Evolutionary conservation across 2,888 invertebrate genomes (phyloP).

Genomic region (Siphonodentalium dalli): DNA sequence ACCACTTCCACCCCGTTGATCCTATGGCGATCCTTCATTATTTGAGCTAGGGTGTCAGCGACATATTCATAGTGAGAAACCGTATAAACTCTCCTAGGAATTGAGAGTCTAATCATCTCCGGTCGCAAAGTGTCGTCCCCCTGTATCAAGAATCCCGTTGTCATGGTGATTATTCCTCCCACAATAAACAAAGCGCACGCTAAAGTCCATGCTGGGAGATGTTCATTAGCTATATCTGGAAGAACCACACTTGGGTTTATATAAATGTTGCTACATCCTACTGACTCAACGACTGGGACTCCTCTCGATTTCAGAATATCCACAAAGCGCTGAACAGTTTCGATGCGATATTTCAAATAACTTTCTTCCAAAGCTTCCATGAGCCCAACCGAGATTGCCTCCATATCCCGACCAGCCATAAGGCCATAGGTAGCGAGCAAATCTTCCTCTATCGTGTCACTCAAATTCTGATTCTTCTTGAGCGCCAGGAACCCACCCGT

Average conservation of each 20-base stretch:
- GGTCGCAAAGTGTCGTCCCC: background rate
- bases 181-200: slow-evolving; percentile 15
- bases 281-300: slow-evolving; percentile 9
- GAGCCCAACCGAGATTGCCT: slow-evolving; percentile 14
- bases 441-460: slow-evolving; percentile 2
- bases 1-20: no score
- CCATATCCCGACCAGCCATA: slow-evolving; percentile 20
- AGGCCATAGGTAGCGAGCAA: slow-evolving; percentile 21
- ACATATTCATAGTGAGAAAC: slow-evolving; percentile 7
- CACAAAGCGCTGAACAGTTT: background rate
- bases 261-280: slow-evolving; percentile 11
- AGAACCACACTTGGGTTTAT: slow-evolving; percentile 8
- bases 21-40: no score
- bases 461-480: background rate
- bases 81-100: slow-evolving; percentile 12
- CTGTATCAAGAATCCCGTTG: background rate
- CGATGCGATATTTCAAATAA: slow-evolving; percentile 10
- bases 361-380: slow-evolving; percentile 16
- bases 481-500: slow-evolving; percentile 16
- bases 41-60: no score
- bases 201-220: slow-evolving; percentile 13
- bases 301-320: slow-evolving; percentile 3
- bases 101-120: slow-evolving; percentile 9
- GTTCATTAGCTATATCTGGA: slow-evolving; percentile 6
- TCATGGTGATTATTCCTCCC: background rate